Base-by-base conservation (phyloP, 2,888 invertebrate genomes). In the Ganaspis brasiliensis region DNA sequence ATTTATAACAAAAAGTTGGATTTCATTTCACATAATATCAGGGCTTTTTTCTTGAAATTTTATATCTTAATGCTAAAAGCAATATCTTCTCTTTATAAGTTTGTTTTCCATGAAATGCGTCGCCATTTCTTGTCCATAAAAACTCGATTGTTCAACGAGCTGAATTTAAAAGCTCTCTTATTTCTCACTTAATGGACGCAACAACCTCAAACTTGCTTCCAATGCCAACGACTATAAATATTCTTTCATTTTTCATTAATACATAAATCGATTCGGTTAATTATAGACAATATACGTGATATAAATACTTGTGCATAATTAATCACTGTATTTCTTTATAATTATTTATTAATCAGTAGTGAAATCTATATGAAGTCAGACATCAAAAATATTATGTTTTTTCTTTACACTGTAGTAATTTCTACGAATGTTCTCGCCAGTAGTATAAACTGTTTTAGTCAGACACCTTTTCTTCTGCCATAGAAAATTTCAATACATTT, bases 41-140 rank as follows among this genome's bases (percentile, higher is more conserved):
- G n/a, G n/a, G 19, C 16, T 35, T 35, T 61, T 61, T 10, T 35
- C 16, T 3, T 52, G 16, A 35, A 40, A 37, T 63, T 24, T 21
- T 14, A 12, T 14, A 63, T 40, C 14, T 14, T 19, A 67, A 67
- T 45, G 14, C 1, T 40, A 2, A 24, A 16, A 67, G n/a, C 6
- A n/a, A 31, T 31, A 45, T 56, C 21, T n/a, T 19, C 63, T 19
- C n/a, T 1, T 21, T 67, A 56, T 19, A 14, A 24, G n/a, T 67
- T 40, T 67, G 40, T 40, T 67, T 45, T 45, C 9, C 1, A n/a
- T 67, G 9, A 45, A 40, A 45, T 45, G 45, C n/a, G 9, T 26
- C 12, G 67, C 40, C 45, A 45, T 67, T 24, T 40, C 45, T 45
- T 67, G 14, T 9, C 37, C 45, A 45, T 67, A 67, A 67, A 67